phyloP scores from a whole-genome alignment of 1,140 invertebrate genomes.

The Drosophila carrolli region DNA sequence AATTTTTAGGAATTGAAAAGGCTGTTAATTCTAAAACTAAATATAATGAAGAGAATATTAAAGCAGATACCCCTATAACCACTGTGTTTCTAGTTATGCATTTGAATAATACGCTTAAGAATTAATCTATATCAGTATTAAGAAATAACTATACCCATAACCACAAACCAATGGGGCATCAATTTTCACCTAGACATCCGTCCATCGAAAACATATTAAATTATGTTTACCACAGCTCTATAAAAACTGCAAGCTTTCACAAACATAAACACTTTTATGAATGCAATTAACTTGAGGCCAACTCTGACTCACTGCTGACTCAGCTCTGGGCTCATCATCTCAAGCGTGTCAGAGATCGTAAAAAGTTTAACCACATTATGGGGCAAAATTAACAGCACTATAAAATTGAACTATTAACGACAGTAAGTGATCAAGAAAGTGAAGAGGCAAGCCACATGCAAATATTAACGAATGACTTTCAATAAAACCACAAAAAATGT shows the following conservation, averaged over 20 bases:
- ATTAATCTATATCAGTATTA: neutral
- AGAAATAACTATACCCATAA: neutral
- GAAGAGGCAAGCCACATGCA: slow-evolving; percentile 11
- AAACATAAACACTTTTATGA: slow-evolving; percentile 1
- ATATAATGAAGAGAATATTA: too few relatives aligned
- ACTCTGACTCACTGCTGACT: slow-evolving; percentile 27
- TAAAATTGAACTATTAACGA: slow-evolving; percentile 55
- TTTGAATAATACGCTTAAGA: too few relatives aligned
- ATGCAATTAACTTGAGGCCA: slow-evolving; percentile 10
- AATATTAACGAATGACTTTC: slow-evolving; percentile 46
- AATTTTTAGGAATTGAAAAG: too few relatives aligned
- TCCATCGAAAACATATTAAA: neutral
- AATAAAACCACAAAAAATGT: slow-evolving; percentile 48
- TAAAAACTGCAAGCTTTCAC: slow-evolving; percentile 14
- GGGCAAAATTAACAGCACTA: slow-evolving; percentile 35
- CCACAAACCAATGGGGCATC: neutral
- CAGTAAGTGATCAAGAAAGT: slow-evolving; percentile 16
- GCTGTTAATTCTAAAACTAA: too few relatives aligned
- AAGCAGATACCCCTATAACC: too few relatives aligned
- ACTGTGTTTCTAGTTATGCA: too few relatives aligned
- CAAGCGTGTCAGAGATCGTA: slow-evolving; percentile 9
- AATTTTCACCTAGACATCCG: too few relatives aligned
- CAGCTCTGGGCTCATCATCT: slow-evolving; percentile 10
- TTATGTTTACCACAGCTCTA: neutral
- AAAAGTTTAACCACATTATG: slow-evolving; percentile 44